Evolutionary conservation across 2,113 vertebrate species (phyloP).

Genomic region (Melanocharis versteri): DNA sequence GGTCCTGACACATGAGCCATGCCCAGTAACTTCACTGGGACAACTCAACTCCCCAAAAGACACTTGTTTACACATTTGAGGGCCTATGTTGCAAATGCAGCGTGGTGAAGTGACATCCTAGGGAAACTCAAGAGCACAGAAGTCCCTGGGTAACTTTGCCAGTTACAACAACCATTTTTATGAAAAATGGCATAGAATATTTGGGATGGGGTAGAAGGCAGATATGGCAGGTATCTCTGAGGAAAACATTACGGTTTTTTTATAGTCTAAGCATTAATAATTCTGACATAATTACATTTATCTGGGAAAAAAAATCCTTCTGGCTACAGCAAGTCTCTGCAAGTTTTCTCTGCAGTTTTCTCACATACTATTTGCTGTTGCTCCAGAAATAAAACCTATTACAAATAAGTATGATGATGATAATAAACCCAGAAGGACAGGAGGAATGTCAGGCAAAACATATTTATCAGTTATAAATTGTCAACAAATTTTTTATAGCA

Average conservation of each 20-base stretch:
- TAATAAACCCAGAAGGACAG: neutral
- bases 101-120: neutral
- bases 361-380: neutral
- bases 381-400: constrained; percentile 6
- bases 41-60: neutral
- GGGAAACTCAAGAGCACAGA: neutral
- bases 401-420: neutral
- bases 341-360: neutral
- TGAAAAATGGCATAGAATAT: neutral
- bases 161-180: neutral
- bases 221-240: neutral
- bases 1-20: neutral
- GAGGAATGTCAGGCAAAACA: constrained; percentile 10
- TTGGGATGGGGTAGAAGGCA: neutral
- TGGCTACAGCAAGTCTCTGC: neutral
- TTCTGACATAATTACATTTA: neutral
- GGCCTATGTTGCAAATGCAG: neutral
- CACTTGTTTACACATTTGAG: neutral
- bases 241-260: neutral
- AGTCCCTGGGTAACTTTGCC: neutral
- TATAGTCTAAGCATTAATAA: neutral
- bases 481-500: neutral
- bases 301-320: neutral
- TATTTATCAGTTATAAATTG: neutral
- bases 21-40: neutral